These are phyloP conservation scores for Macrocentrus cingulum DNA, from an alignment of 1,140 invertebrate species.

Conservation along the genomic window DNA sequence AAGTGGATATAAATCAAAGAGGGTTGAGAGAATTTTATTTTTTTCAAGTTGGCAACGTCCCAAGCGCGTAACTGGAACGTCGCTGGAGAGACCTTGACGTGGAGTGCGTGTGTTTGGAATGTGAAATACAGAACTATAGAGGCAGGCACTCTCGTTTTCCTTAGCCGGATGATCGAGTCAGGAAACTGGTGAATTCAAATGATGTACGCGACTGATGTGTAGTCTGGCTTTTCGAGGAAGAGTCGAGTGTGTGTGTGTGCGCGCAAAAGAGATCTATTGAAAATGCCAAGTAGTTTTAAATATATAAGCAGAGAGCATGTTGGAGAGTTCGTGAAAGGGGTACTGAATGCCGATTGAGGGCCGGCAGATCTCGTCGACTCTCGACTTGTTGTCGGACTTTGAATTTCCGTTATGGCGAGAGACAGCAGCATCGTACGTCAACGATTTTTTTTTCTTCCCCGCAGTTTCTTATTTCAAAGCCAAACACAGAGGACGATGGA, in stretches of 20 bases:
- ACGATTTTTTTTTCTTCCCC: constrained; percentile 9
- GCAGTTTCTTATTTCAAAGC: not conserved
- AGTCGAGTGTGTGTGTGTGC: no score
- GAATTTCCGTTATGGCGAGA: constrained; percentile 24
- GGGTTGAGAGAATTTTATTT: not conserved
- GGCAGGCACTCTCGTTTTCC: constrained; percentile 33
- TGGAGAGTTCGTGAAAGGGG: not conserved
- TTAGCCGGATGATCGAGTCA: constrained; percentile 15
- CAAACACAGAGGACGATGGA: constrained; percentile 25
- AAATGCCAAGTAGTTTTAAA: not conserved
- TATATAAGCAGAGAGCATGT: not conserved
- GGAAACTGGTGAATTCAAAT: constrained; percentile 10
- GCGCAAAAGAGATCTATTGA: not conserved
- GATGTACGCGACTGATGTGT: not conserved
- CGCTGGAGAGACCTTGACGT: constrained; percentile 2
- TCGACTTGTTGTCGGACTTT: constrained; percentile 10
- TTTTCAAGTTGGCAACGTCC: constrained; percentile 8
- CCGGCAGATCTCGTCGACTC: not conserved
- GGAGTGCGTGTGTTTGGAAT: constrained; percentile 8
- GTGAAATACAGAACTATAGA: constrained; percentile 2
- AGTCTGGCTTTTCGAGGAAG: not conserved
- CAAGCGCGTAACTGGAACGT: constrained; percentile 14
- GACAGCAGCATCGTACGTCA: constrained; percentile 40
- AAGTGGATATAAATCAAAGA: constrained; percentile 1
- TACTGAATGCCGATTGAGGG: not conserved